Evolutionary conservation across 2,888 invertebrate species (phyloP).

Genomic region (Vanessa cardui): DNA sequence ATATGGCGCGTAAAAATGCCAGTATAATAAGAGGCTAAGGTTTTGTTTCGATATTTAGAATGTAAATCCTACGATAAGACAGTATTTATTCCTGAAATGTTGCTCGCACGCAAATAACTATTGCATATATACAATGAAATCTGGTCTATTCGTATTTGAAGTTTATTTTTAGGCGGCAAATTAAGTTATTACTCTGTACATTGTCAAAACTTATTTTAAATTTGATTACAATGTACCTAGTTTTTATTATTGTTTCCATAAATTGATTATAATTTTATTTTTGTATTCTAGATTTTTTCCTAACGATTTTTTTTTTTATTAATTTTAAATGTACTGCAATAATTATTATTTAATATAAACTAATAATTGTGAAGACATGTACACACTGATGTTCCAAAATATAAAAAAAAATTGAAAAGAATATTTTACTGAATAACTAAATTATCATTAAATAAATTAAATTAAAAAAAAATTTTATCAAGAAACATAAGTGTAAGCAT

Average conservation of each 20-base stretch:
- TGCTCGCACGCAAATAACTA: background rate
- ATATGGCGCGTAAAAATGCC: background rate
- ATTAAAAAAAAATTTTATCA: background rate
- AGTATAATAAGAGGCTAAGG: background rate
- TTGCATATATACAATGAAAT: background rate
- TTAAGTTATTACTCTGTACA: background rate
- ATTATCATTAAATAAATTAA: too few species aligned
- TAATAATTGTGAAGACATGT: conserved; percentile 12
- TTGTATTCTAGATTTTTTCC: conserved; percentile 1
- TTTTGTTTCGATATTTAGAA: background rate
- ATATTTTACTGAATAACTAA: too few species aligned
- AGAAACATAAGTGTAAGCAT: background rate
- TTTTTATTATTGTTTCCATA: background rate
- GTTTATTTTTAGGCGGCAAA: conserved; percentile 6
- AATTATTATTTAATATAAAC: background rate
- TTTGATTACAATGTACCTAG: background rate
- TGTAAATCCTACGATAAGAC: too few species aligned
- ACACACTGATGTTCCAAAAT: background rate
- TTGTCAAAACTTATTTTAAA: background rate
- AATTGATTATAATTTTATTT: conserved; percentile 6
- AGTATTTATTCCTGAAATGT: background rate
- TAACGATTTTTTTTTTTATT: background rate
- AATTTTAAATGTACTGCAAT: background rate
- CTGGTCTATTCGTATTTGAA: background rate
- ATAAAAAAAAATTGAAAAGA: background rate